Conservation (phyloP, 2,888 invertebrate genomes). For the Lampropteryx suffumata region DNA sequence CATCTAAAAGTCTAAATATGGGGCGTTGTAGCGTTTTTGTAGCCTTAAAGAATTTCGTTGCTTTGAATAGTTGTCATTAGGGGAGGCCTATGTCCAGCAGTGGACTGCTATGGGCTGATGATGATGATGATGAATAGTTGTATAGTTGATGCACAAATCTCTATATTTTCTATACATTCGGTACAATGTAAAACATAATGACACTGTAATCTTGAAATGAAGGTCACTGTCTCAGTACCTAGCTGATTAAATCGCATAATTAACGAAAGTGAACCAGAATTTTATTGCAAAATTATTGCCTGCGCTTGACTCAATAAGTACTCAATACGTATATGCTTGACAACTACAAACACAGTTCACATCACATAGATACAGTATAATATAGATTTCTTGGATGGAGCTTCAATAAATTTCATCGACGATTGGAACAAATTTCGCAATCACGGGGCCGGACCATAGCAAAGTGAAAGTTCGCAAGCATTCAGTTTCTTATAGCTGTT, state of each 20-base stretch:
- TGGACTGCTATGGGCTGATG: too few species aligned
- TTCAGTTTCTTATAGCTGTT: slow-evolving; percentile 57
- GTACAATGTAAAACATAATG: slow-evolving; percentile 4
- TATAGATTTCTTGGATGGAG: slow-evolving; percentile 15
- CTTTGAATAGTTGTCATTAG: too few species aligned
- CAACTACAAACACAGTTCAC: too few species aligned
- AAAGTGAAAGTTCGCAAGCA: slow-evolving; percentile 71
- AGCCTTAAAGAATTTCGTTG: too few species aligned
- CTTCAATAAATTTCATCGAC: slow-evolving; percentile 23
- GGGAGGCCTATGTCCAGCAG: too few species aligned
- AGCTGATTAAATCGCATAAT: too few species aligned
- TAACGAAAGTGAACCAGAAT: too few species aligned
- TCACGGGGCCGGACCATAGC: slow-evolving; percentile 48
- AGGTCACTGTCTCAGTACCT: slow-evolving; percentile 1
- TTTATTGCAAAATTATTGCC: slow-evolving; percentile 1
- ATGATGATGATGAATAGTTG: too few species aligned
- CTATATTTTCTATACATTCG: slow-evolving; percentile 3
- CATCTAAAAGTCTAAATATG: not conserved
- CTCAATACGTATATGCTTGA: too few species aligned
- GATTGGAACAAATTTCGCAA: slow-evolving; percentile 61
- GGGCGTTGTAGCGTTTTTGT: too few species aligned
- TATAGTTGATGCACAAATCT: not conserved
- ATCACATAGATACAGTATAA: too few species aligned
- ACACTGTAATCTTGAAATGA: slow-evolving; percentile 14
- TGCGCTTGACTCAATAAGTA: not conserved